Evolutionary conservation across 1,140 invertebrate species (phyloP), one percentile per base, ranked within the genome.

Genomic region (Oryctes rhinoceros): DNA sequence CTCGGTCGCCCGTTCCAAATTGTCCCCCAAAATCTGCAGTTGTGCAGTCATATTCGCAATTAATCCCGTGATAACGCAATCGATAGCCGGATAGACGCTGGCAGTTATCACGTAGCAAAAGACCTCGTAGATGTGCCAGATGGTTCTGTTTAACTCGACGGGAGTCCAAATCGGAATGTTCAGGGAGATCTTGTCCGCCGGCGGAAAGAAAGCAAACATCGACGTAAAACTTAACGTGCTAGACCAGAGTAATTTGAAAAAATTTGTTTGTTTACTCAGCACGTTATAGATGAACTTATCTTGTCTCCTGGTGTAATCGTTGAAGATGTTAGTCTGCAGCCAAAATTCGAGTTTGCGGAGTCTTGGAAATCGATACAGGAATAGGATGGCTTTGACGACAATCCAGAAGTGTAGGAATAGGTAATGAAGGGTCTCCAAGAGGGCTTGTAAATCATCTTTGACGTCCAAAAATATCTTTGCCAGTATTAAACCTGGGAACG

Each of bases 141-240:
- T 20, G 7, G 18, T 67, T 11, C 62, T 67, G 62, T 18, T 18
- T 18, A 67, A 20, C 11, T 3, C 24, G 24, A 67, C 9, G 11
- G 62, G 62, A 11, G 20, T 67, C 62, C 62, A 67, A 24, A 67
- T 67, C 62, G 62, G 62, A 4, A 67, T 67, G 30, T 67, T 67
- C 20, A 67, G 24, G 11, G 62, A 67, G 9, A 67, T 18, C 5
- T 67, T 67, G 24, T 67, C 62, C 3, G 62, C 10, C 11, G 62
- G 62, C 5, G 18, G 30, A 18, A 67, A 67, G 3, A 35, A 20
- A 3, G 62, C 62, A 11, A 67, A 67, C 18, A 67, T 67, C 30
- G 62, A 24, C 5, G 62, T 35, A 11, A 67, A 67, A 67, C 62
- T 20, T 18, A 67, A 24, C 30, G 62, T 67, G 18, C 62, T 67